A percentile compares a stretch with the other conserved stretches of the same genome.
Conservation (phyloP, 2,113 vertebrate genomes). For the Meriones unguiculatus region DNA sequence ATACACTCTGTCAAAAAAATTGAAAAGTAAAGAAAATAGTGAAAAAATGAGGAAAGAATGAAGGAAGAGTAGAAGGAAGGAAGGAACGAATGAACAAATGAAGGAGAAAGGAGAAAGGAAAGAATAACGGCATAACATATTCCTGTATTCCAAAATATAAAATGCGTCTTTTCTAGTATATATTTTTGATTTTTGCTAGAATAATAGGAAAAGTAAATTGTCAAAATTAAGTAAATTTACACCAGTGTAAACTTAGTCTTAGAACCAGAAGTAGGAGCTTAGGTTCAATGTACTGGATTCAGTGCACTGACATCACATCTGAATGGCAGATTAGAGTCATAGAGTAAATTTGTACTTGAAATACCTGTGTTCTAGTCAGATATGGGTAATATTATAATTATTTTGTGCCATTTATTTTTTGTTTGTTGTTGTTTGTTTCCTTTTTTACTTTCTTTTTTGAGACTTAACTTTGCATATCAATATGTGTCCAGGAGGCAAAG, state of each 20-base stretch:
- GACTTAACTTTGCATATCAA: slow-evolving; percentile 32
- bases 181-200: slow-evolving; percentile 9
- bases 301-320: neutral
- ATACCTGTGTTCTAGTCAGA: neutral
- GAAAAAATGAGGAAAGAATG: neutral
- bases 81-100: no score
- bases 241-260: neutral
- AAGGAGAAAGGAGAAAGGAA: neutral
- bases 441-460: neutral
- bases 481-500: neutral
- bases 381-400: neutral
- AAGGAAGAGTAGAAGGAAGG: neutral
- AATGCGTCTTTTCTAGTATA: neutral
- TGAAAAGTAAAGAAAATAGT: neutral
- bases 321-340: slow-evolving; percentile 19
- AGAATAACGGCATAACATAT: neutral
- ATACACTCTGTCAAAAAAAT: neutral
- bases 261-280: neutral
- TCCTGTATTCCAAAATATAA: neutral
- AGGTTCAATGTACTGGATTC: slow-evolving; percentile 25
- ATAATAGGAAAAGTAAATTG: neutral
- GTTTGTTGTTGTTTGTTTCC: neutral
- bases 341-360: slow-evolving; percentile 43
- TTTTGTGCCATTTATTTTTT: neutral
- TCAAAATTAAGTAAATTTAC: slow-evolving; percentile 20